Base-by-base conservation (phyloP, 2,888 invertebrate species). In the Hymenopus coronatus region DNA sequence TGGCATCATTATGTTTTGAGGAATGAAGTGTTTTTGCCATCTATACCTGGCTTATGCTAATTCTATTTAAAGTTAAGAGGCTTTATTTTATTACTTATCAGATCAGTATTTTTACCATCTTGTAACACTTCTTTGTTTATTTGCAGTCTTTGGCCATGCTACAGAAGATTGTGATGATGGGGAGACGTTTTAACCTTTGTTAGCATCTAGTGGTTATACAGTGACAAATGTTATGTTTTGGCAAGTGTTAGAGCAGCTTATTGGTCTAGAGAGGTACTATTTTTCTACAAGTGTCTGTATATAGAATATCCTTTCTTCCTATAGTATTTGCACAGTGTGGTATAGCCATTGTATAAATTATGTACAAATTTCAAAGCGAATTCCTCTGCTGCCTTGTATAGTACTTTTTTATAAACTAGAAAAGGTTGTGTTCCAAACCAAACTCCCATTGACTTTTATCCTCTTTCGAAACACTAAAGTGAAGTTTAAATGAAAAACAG, bases 111-210 rank as follows among this genome's bases (percentile, higher is more conserved):
- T 27, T 46, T 20, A 33, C 46, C 85, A 84, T 89, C 28, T 28
- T 86, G 70, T 88, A 9, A 46, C 28, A 88, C 88, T 28, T 90
- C 91, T 91, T 91, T 91, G 92, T 92, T 93, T 92, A 92, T 94
- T 96, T 93, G 89, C 95, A 98, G 98, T 96, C 91, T 98, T 98
- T 94, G 98, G 98, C 87, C 98, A 98, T 93, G 95, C 96, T 91
- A 97, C 97, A 40, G 96, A 96, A 92, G 96, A 97, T 93, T 98
- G 98, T 94, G 96, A 97, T 93, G 98, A 97, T 93, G 96, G 96
- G 92, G 97, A 97, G 94, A 97, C 97, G 91, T 97, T 96, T 94
- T 97, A 95, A 88, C 82, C n/a, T 82, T 82, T 82, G 40, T 14
- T 87, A 33, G 54, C 25, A 25, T 20, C 25, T 70, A 70, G 54